Conservation (phyloP, 2,113 vertebrate species). For the Nesogale talazaci region DNA sequence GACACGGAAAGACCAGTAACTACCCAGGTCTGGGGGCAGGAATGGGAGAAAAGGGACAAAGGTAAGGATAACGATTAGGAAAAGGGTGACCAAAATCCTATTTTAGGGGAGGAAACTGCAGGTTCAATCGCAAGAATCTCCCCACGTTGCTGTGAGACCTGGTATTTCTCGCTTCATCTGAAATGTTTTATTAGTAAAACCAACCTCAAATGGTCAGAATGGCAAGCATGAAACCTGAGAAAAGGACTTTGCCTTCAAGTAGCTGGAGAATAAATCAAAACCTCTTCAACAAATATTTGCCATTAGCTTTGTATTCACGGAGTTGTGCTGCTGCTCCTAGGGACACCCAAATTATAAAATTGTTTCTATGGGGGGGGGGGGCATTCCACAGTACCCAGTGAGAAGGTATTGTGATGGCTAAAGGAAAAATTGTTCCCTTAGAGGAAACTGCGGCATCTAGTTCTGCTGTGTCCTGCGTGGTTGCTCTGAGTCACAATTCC, state of each 20-base stretch:
- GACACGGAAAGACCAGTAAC: background rate
- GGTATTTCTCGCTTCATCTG: background rate
- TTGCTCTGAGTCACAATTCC: too few species aligned
- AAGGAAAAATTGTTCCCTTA: background rate
- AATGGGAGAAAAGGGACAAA: background rate
- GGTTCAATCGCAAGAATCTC: slow-evolving; percentile 10
- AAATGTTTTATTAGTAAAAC: slow-evolving; percentile 30
- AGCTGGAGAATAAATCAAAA: slow-evolving; percentile 37
- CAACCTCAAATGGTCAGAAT: slow-evolving; percentile 25
- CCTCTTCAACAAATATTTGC: slow-evolving; percentile 14
- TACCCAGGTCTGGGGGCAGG: background rate
- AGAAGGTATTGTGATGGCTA: background rate
- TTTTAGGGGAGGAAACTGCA: background rate
- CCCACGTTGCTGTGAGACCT: background rate
- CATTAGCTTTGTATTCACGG: background rate
- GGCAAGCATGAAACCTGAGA: background rate
- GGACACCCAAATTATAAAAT: slow-evolving; percentile 12
- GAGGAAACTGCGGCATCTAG: background rate
- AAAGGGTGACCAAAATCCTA: background rate
- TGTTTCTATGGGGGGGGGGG: background rate
- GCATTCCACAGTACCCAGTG: background rate
- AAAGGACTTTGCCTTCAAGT: background rate
- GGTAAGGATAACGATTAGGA: background rate
- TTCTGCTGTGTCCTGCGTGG: too few species aligned
- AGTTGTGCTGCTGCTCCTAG: background rate